Evolutionary conservation across 2,888 invertebrate species (phyloP).

Genomic region (Tethea ocularis): DNA sequence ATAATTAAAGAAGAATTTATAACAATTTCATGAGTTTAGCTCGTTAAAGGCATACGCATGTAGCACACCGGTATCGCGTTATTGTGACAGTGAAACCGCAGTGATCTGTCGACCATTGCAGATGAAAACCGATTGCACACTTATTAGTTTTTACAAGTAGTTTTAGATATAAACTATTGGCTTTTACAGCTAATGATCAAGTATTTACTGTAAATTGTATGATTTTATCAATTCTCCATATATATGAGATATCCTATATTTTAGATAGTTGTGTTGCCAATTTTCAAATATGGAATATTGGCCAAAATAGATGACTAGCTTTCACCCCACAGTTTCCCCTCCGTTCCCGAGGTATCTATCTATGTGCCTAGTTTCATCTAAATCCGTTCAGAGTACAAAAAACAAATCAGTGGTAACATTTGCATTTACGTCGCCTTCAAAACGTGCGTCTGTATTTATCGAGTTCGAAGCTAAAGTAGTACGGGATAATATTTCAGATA

Average conservation of each 20-base stretch:
- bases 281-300: neutral
- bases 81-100: neutral
- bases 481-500: neutral
- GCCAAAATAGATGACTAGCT: too few species aligned
- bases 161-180: slow-evolving; percentile 3
- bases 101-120: neutral
- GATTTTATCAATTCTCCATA: neutral
- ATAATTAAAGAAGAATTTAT: slow-evolving; percentile 33
- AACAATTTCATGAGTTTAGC: slow-evolving; percentile 23
- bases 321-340: too few species aligned
- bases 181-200: neutral
- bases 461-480: neutral
- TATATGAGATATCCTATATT: neutral
- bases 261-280: neutral
- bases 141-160: slow-evolving; percentile 4
- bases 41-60: slow-evolving; percentile 19
- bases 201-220: neutral
- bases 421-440: neutral
- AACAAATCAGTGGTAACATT: too few species aligned
- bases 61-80: neutral
- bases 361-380: too few species aligned
- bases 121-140: slow-evolving; percentile 2
- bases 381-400: too few species aligned
- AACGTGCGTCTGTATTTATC: neutral
- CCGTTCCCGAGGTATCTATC: too few species aligned